Base-by-base conservation (phyloP, 2,888 invertebrate species). In the Gisinianus flammeolus region DNA sequence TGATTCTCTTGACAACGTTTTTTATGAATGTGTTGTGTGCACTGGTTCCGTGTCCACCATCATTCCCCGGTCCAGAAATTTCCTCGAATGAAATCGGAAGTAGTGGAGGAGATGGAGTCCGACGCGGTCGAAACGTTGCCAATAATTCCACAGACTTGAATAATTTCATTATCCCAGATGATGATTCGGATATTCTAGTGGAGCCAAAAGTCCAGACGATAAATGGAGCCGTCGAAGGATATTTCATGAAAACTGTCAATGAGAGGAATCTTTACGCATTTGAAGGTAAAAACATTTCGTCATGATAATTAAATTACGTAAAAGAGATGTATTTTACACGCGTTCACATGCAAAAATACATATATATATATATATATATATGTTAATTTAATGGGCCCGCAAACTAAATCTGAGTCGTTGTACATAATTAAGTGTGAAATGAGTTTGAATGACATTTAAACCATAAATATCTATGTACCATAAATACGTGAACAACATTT, bases 21-120 rank as follows among this genome's bases (percentile, higher is more conserved):
- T 58, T 83, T 16, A 79, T 81, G 44, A 81, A 84, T 44, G 58
- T 84, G 19, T 64, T 84, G 22, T 84, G 84, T 77, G 82, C 81
- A 0, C 19, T 84, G 10, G 81, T 84, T 10, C 81, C 84, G 0
- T 84, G 84, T 58, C 80, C 81, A 30, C 82, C 81, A 0, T 74
- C 79, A 24, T 81, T 44, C 56, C 82, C 83, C 5, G 30, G 22
- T 6, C 69, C 70, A 3, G 70, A 56, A 58, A 68, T 68, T 12
- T 26, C n/a, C 26, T 26, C n/a, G 2, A 56, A 64, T 67, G 31
- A 19, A 24, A 19, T 58, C 58, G 8, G 10, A 16, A 44, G 16
- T 16, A 44, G 52, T 44, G 10, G n/a, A 22, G 58, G 58, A n/a
- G 58, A 58, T n/a, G 6, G 19, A 12, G 58, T 58, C 10, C 8